Conservation (phyloP, 2,797 vertebrate genomes). For the Tamandua tetradactyla region DNA sequence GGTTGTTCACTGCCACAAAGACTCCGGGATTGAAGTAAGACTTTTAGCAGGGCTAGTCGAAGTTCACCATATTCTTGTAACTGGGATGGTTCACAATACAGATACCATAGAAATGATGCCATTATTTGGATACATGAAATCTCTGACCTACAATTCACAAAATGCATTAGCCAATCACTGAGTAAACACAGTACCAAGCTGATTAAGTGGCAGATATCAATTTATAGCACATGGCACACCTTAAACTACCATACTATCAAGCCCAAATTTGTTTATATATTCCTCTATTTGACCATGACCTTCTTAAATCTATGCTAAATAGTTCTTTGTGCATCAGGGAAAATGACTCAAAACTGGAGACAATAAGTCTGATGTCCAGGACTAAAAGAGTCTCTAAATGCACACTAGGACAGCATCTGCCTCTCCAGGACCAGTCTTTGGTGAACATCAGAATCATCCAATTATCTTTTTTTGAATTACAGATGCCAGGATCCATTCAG, state of each 20-base stretch:
- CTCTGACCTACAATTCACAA: conserved; percentile 86
- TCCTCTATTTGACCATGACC: not conserved
- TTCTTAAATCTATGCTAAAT: not conserved
- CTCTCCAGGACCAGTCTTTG: not conserved
- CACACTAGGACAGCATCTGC: not conserved
- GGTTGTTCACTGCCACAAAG: conserved; percentile 69
- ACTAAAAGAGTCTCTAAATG: not conserved
- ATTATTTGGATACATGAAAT: conserved; percentile 89
- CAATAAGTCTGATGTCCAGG: not conserved
- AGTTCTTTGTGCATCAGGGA: not conserved
- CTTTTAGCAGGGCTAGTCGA: conserved; percentile 89
- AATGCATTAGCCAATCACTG: conserved; percentile 16
- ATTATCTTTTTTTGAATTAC: not conserved
- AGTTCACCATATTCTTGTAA: conserved; percentile 89
- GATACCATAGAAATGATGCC: conserved; percentile 92
- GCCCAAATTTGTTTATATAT: not conserved
- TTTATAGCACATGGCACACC: not conserved
- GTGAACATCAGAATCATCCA: not conserved
- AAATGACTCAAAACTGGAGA: not conserved
- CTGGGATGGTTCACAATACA: conserved; percentile 94
- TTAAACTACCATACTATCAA: not conserved
- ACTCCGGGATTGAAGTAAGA: conserved; percentile 85
- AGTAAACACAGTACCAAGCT: conserved; percentile 13
- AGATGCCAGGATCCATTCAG: not conserved
- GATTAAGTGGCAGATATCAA: not conserved